Percentiles rank a stretch among this genome's conserved stretches.
These are phyloP conservation scores for Mamestra brassicae DNA, from an alignment of 2,888 invertebrate species.

Conservation along the genomic window DNA sequence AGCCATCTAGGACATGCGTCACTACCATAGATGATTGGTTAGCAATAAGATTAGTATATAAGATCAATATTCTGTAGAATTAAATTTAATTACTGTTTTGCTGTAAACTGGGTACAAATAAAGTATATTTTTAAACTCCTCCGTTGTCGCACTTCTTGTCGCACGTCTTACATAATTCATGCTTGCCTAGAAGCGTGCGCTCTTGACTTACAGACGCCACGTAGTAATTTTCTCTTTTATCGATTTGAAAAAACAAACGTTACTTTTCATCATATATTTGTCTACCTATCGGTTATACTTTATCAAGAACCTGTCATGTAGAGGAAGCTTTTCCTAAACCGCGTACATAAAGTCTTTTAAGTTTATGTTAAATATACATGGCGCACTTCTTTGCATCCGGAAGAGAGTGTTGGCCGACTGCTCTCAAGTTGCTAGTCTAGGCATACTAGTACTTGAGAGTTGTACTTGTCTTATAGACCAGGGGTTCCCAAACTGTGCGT, in stretches of 20 bases:
- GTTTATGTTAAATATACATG: background rate
- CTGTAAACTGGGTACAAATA: too few species aligned
- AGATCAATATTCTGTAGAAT: too few species aligned
- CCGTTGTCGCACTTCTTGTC: too few species aligned
- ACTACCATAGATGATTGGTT: too few species aligned
- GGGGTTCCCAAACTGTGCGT: background rate
- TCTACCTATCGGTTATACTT: background rate
- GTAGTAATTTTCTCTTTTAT: too few species aligned
- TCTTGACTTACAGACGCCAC: too few species aligned
- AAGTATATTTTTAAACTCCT: too few species aligned
- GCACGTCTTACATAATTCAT: too few species aligned
- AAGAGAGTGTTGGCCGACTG: constrained; percentile 26
- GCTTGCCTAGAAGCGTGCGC: too few species aligned
- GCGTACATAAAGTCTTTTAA: background rate
- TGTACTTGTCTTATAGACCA: constrained; percentile 7
- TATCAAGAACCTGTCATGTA: background rate
- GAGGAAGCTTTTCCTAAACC: background rate
- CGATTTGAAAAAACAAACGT: background rate
- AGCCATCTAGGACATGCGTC: too few species aligned
- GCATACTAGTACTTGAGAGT: constrained; percentile 21
- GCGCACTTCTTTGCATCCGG: constrained; percentile 9
- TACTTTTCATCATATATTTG: background rate
- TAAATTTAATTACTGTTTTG: too few species aligned
- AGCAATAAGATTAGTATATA: too few species aligned
- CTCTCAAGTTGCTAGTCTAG: constrained; percentile 29